These are phyloP conservation scores for Leptopterna dolabrata DNA, from an alignment of 2,888 invertebrate species.

Conservation along the genomic window DNA sequence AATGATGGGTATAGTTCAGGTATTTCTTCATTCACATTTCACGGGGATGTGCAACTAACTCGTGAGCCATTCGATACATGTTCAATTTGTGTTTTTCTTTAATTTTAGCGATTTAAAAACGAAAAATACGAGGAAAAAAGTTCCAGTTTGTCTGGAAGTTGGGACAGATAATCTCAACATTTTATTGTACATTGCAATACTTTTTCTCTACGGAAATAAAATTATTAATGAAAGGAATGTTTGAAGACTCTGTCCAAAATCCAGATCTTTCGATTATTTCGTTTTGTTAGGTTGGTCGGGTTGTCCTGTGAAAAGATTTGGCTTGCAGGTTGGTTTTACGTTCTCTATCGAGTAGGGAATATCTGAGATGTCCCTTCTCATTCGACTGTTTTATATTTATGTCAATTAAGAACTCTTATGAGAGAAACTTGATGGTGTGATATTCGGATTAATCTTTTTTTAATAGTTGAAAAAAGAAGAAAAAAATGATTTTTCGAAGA, in stretches of 20 bases:
- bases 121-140: neutral
- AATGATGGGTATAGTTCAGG: conserved; percentile 26
- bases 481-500: conserved; percentile 18
- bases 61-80: conserved; percentile 18
- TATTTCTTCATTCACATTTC: conserved; percentile 13
- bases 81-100: neutral
- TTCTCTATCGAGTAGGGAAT: conserved; percentile 16
- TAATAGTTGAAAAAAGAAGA: conserved; percentile 25
- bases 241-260: conserved; percentile 41
- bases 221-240: neutral
- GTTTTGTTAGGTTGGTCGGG: neutral
- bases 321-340: conserved; percentile 25
- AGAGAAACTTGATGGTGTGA: conserved; percentile 49
- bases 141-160: conserved; percentile 29
- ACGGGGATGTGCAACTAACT: conserved; percentile 43
- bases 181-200: conserved; percentile 7
- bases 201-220: conserved; percentile 29
- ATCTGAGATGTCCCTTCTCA: conserved; percentile 25
- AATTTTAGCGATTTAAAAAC: no score
- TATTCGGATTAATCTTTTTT: conserved; percentile 50
- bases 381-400: conserved; percentile 46
- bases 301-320: neutral
- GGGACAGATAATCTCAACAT: conserved; percentile 46
- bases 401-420: conserved; percentile 50
- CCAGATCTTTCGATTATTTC: neutral